Evolutionary conservation across 2,888 invertebrate genomes (phyloP).

Genomic region (Drosophila maculinotata): DNA sequence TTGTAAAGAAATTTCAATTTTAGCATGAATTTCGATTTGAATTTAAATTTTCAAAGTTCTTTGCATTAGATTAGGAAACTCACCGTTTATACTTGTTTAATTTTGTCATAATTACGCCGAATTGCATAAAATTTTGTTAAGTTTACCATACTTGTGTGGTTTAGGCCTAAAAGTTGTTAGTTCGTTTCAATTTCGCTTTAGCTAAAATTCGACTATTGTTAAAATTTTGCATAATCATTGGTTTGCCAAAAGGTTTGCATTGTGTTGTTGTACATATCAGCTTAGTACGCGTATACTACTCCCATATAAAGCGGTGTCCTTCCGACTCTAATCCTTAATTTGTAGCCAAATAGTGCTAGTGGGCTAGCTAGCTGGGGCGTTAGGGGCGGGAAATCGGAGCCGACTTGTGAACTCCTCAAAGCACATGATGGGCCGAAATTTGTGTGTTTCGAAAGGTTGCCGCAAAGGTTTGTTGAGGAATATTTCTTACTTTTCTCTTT

Average conservation of each 20-base stretch:
- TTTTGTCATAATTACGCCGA: slow-evolving; percentile 73
- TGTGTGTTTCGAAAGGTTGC: slow-evolving; percentile 34
- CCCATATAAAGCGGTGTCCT: slow-evolving; percentile 70
- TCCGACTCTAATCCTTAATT: slow-evolving; percentile 54
- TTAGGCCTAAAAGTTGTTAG: slow-evolving; percentile 66
- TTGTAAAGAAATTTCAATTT: slow-evolving; percentile 24
- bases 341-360: slow-evolving; percentile 31
- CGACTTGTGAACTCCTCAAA: slow-evolving; percentile 50
- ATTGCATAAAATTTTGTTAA: slow-evolving; percentile 63
- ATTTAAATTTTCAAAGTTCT: slow-evolving; percentile 34
- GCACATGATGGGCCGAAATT: slow-evolving; percentile 71
- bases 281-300: slow-evolving; percentile 28
- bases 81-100: slow-evolving; percentile 77
- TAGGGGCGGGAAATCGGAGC: slow-evolving; percentile 33
- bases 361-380: too few species aligned
- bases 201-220: slow-evolving; percentile 83
- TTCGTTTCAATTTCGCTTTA: slow-evolving; percentile 69
- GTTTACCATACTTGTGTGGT: slow-evolving; percentile 53
- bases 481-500: slow-evolving; percentile 30
- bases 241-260: slow-evolving; percentile 74
- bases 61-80: slow-evolving; percentile 82
- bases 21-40: slow-evolving; percentile 24
- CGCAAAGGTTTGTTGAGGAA: slow-evolving; percentile 63
- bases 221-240: slow-evolving; percentile 69
- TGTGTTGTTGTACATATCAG: slow-evolving; percentile 39